Percentiles rank a stretch among this genome's conserved stretches.
Evolutionary conservation across 2,797 vertebrate species (phyloP).

Genomic region (Acomys russatus): DNA sequence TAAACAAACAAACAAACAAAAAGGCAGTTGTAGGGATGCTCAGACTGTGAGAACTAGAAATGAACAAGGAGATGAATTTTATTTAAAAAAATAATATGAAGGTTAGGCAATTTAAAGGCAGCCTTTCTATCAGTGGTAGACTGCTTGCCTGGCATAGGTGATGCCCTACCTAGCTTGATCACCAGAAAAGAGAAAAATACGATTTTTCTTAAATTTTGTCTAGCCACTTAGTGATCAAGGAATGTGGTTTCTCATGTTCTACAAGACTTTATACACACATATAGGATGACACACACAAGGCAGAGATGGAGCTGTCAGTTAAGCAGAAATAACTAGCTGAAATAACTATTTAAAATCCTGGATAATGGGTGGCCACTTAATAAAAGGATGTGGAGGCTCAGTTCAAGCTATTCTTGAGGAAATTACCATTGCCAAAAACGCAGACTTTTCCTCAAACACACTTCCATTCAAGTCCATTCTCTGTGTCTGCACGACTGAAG

Average conservation of each 20-base stretch:
- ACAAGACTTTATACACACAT: not conserved
- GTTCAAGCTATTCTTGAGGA: not conserved
- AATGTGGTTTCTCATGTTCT: not conserved
- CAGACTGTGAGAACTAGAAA: constrained; percentile 62
- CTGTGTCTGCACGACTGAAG: not conserved
- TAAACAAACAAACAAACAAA: constrained; percentile 34
- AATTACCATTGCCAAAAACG: not conserved
- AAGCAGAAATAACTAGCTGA: not conserved
- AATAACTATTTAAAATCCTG: constrained; percentile 23
- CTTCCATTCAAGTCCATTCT: not conserved
- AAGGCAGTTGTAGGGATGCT: constrained; percentile 56
- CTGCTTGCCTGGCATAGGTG: not conserved
- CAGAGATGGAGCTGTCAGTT: not conserved
- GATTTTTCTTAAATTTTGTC: not conserved
- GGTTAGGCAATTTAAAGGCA: not conserved
- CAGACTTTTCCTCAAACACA: not conserved
- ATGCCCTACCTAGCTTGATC: not conserved
- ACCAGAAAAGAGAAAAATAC: not conserved
- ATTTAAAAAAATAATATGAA: not conserved
- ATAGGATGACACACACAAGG: not conserved
- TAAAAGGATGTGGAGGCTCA: not conserved
- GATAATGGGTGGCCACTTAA: not conserved
- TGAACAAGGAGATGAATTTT: not conserved
- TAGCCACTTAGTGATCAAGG: not conserved
- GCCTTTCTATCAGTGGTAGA: not conserved